Percentiles rank a stretch among this genome's conserved stretches.
Evolutionary conservation across 2,888 invertebrate genomes (phyloP).

Genomic region (Oligia fasciuncula): DNA sequence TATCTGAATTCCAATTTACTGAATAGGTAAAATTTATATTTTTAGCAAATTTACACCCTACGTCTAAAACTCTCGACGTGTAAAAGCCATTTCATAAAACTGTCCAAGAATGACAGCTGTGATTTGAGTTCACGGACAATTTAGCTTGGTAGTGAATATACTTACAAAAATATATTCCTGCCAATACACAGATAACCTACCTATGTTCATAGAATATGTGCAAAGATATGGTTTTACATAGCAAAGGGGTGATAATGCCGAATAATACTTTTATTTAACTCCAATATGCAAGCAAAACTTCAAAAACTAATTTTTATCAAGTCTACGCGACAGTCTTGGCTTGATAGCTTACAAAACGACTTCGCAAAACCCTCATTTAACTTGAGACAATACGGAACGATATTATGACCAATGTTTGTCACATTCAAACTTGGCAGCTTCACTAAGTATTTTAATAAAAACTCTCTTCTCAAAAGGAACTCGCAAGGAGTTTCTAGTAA

Average conservation of each 20-base stretch:
- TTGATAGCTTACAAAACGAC: slow-evolving; percentile 47
- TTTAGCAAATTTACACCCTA: background rate
- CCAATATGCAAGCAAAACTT: slow-evolving; percentile 4
- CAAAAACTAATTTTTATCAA: slow-evolving; percentile 29
- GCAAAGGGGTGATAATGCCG: background rate
- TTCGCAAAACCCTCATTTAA: slow-evolving; percentile 63
- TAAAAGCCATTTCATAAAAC: background rate
- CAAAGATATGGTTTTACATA: background rate
- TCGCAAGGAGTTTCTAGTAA: slow-evolving; percentile 64
- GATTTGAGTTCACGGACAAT: background rate
- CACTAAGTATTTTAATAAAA: slow-evolving; percentile 76
- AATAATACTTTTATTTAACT: background rate
- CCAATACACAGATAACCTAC: too few relatives aligned
- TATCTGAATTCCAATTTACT: too few relatives aligned
- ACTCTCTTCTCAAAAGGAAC: slow-evolving; percentile 65
- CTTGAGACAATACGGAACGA: slow-evolving; percentile 62
- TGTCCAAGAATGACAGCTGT: background rate
- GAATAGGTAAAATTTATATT: background rate
- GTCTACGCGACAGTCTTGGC: slow-evolving; percentile 7
- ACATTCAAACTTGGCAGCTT: slow-evolving; percentile 69
- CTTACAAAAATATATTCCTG: background rate
- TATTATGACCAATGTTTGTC: slow-evolving; percentile 71
- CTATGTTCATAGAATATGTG: background rate
- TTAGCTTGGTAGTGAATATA: background rate
- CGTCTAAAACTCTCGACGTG: background rate